Evolutionary conservation across 1,140 invertebrate species (phyloP), one percentile per base, ranked within the genome.

Genomic region (Episyrphus balteatus): DNA sequence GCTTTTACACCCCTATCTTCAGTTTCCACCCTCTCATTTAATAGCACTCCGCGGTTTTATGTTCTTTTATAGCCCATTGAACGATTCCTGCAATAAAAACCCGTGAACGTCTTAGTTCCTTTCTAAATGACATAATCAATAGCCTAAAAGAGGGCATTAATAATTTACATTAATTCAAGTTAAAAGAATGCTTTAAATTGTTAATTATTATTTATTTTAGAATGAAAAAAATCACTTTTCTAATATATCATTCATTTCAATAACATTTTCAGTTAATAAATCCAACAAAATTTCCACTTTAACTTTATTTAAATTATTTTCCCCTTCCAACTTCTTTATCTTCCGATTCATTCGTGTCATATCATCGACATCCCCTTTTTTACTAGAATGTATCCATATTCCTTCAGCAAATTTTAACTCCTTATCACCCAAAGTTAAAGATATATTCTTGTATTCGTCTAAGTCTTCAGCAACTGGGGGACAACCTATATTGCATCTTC

Each of bases 251-350:
- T 61, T 62, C 12, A 65, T 42, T 47, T 66, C 63, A 0, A 58
- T 54, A 7, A 64, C 61, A 46, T 66, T 62, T 42, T 67, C 64
- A 5, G 64, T 62, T 26, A 67, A 21, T 19, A 67, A 39, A 47
- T 67, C 64, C 44, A 67, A 36, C 52, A 67, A 57, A 6, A 66
- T 57, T 41, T 67, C 64, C 31, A 67, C 61, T 40, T 67, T 67
- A 9, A 67, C 41, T 47, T 66, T 56, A 32, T 55, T 61, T 57
- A 66, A 61, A 40, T 67, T 67, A 21, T 64, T 66, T 42, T 66
- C 63, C 44, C 66, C 63, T 46, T 67, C 64, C 12, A 67, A 48
- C 8, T 49, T 52, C 10, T 58, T 56, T 12, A 64, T 51, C 33
- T 57, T 58, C 32, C 57, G 55, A 33, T 61, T 64, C n/a, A 67